Conservation (phyloP, 2,888 invertebrate species). For the Artemia sp. region DNA sequence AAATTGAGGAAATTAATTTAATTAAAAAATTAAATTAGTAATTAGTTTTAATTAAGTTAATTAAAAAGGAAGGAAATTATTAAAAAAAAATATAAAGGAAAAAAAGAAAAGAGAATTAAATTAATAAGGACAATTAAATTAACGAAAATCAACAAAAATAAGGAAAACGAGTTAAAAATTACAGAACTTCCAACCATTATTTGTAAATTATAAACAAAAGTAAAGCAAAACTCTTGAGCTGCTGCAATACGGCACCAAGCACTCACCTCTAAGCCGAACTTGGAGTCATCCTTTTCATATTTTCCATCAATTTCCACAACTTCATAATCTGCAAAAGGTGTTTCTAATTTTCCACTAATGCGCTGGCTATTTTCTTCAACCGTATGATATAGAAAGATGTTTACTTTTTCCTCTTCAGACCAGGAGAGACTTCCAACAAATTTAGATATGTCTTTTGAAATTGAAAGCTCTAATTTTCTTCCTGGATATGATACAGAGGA, state of each 20-base stretch:
- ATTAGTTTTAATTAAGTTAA: too few species aligned
- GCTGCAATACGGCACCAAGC: not conserved
- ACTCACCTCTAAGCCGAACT: constrained; percentile 19
- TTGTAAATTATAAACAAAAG: too few species aligned
- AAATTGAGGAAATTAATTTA: too few species aligned
- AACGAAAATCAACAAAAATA: too few species aligned
- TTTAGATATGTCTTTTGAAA: constrained; percentile 21
- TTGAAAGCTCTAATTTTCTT: constrained; percentile 20
- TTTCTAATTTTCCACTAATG: not conserved
- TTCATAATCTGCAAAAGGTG: constrained; percentile 17
- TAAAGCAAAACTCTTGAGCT: too few species aligned
- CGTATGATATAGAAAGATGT: constrained; percentile 2
- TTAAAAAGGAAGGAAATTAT: too few species aligned
- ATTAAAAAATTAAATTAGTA: too few species aligned
- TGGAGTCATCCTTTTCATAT: constrained; percentile 18
- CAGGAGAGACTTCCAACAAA: constrained; percentile 7
- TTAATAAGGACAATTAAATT: too few species aligned
- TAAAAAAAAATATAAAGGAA: too few species aligned
- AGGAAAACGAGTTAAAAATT: too few species aligned
- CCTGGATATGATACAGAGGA: constrained; percentile 24
- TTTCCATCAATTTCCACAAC: constrained; percentile 9
- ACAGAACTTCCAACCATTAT: too few species aligned
- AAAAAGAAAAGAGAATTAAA: too few species aligned
- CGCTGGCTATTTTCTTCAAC: not conserved
- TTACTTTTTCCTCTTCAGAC: not conserved